phyloP scores from a whole-genome alignment of 2,888 invertebrate species.

The Pollenia angustigena region DNA sequence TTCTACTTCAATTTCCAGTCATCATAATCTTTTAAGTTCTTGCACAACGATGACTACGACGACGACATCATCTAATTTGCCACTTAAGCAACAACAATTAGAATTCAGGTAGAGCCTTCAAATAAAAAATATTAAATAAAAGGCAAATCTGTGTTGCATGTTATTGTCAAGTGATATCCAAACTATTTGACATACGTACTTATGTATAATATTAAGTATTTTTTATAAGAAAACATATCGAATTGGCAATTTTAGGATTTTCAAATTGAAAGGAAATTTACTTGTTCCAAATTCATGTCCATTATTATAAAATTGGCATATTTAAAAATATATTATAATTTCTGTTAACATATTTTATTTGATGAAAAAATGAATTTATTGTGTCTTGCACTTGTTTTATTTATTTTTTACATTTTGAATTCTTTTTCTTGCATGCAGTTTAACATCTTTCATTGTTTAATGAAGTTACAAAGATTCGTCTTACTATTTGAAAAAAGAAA shows the following conservation, averaged over 20 bases:
- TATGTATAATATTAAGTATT: conserved; percentile 10
- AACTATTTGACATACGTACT: conserved; percentile 41
- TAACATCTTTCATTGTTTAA: conserved; percentile 37
- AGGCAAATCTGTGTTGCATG: conserved; percentile 73
- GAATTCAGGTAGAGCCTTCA: conserved; percentile 82
- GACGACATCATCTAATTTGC: conserved; percentile 53
- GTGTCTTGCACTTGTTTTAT: conserved; percentile 56
- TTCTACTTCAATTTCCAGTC: conserved; percentile 65
- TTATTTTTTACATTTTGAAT: conserved; percentile 3
- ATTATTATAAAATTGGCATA: conserved; percentile 57
- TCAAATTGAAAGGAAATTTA: conserved; percentile 33
- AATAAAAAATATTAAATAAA: conserved; percentile 41
- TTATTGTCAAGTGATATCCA: conserved; percentile 63
- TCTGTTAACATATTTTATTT: conserved; percentile 6
- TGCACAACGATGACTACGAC: conserved; percentile 60
- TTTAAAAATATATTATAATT: conserved; percentile 22
- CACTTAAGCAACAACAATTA: conserved; percentile 79
- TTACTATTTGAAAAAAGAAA: not conserved
- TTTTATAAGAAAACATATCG: not conserved
- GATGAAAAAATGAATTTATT: conserved; percentile 4
- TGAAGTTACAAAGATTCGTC: conserved; percentile 48
- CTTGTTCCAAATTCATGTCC: conserved; percentile 39
- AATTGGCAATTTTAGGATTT: conserved; percentile 63
- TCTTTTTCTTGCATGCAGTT: conserved; percentile 59
- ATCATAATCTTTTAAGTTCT: conserved; percentile 69